A percentile compares a stretch with the other conserved stretches of the same genome.
phyloP scores from a whole-genome alignment of 2,888 invertebrate genomes.

The Trissolcus brochymenae region DNA sequence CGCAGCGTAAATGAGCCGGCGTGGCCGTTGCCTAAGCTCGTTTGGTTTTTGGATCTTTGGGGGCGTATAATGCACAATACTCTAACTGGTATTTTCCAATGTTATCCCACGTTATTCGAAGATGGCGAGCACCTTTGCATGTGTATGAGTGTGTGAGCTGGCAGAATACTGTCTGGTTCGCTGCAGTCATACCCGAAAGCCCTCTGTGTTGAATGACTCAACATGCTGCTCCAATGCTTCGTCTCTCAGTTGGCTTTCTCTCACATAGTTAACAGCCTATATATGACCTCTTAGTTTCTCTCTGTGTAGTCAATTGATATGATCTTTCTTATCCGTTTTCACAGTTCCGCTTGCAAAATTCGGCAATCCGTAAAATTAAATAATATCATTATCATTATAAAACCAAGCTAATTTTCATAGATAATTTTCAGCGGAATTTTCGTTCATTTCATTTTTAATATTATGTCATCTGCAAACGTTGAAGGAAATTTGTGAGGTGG shows the following conservation, averaged over 20 bases:
- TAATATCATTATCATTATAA: too few relatives aligned
- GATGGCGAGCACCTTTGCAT: neutral
- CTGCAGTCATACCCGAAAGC: constrained; percentile 2
- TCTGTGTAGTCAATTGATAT: constrained; percentile 4
- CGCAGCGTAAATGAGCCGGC: too few relatives aligned
- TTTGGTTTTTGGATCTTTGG: constrained; percentile 3
- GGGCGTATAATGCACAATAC: neutral
- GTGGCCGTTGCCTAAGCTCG: neutral
- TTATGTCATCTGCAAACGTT: too few relatives aligned
- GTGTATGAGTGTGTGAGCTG: neutral
- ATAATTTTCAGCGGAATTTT: too few relatives aligned
- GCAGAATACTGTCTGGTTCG: constrained; percentile 6
- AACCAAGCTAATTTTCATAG: too few relatives aligned
- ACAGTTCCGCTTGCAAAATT: neutral
- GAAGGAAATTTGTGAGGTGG: too few relatives aligned
- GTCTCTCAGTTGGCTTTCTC: constrained; percentile 1
- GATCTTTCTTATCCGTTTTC: neutral
- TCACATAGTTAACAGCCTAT: constrained; percentile 6
- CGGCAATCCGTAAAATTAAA: too few relatives aligned
- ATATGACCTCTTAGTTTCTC: constrained; percentile 1
- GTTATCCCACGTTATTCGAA: constrained; percentile 1
- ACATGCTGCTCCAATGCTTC: constrained; percentile 2
- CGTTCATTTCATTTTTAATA: too few relatives aligned
- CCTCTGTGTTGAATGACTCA: constrained; percentile 7
- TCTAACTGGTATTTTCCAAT: neutral